A percentile compares a stretch with the other conserved stretches of the same genome.
These are phyloP conservation scores for Hippocampus mohnikei DNA, from an alignment of 2,113 vertebrate genomes.

Conservation along the genomic window DNA sequence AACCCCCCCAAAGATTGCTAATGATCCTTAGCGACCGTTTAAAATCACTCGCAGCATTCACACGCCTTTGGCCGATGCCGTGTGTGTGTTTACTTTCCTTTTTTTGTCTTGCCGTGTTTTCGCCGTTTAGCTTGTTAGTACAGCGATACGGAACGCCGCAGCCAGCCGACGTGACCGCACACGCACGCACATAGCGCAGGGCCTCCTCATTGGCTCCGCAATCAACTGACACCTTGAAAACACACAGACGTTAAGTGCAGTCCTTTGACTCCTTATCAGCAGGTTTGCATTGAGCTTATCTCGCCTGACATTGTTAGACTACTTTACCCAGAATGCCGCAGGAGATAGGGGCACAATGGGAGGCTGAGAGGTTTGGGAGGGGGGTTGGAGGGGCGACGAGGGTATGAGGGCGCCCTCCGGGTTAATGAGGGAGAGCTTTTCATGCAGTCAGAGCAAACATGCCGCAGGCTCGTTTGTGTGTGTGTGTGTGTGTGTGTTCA, in stretches of 20 bases:
- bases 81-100: slow-evolving; percentile 46
- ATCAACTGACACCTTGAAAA: slow-evolving; percentile 64
- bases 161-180: slow-evolving; percentile 22
- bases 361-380: slow-evolving; percentile 41
- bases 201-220: slow-evolving; percentile 49
- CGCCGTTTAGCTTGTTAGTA: slow-evolving; percentile 54
- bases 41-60: slow-evolving; percentile 24
- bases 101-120: slow-evolving; percentile 50
- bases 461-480: slow-evolving; percentile 23
- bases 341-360: slow-evolving; percentile 68
- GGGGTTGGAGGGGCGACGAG: slow-evolving; percentile 50
- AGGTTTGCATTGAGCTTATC: slow-evolving; percentile 70
- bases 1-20: slow-evolving; percentile 36
- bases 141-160: slow-evolving; percentile 51
- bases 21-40: slow-evolving; percentile 45
- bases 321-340: slow-evolving; percentile 72
- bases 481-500: slow-evolving; percentile 13
- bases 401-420: slow-evolving; percentile 53
- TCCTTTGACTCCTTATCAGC: slow-evolving; percentile 69
- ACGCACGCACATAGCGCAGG: slow-evolving; percentile 37
- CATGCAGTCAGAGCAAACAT: slow-evolving; percentile 58
- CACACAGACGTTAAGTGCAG: slow-evolving; percentile 69
- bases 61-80: slow-evolving; percentile 41
- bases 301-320: slow-evolving; percentile 72
- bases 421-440: slow-evolving; percentile 71